Base-by-base conservation (phyloP, 2,113 vertebrate genomes). In the Pachycephala philippinensis region DNA sequence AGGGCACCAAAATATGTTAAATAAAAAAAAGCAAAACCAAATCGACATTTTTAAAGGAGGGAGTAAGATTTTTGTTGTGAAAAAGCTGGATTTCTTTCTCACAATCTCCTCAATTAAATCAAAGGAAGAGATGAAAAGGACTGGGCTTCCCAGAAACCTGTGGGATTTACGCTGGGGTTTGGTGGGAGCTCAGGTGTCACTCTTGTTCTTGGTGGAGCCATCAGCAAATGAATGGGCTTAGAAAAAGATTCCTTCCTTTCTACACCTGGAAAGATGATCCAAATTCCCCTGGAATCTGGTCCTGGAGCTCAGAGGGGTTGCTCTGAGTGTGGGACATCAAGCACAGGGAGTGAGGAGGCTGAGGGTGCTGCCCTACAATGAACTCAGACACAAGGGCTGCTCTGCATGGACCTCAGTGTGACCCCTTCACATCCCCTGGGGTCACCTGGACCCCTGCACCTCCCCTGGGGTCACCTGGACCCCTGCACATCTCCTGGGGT, bases 11-110 rank as follows among this genome's bases (percentile, higher is more conserved):
- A 39, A 74, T 28, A 13, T 24, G 21, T 45, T 13, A 50, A 13
- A 14, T 39, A 91, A 65, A 64, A 6, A 44, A 76, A 66, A n/a
- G 2, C 35, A 56, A 71, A 85, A 24, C 19, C 3, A 77, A 74
- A 18, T 0, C 0, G 16, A 22, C 2, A 6, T 22, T 39, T 63
- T 72, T 2, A 30, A 10, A 17, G 10, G 9, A 26, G 6, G 8
- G 3, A 80, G 54, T 37, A 33, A 11, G 1, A 1, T 63, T 70
- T 84, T 75, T 40, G 9, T 31, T 30, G 44, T 63, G 68, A 53
- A 80, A 81, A 81, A 40, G 3, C 2, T 2, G 2, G 7, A n/a
- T 71, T 90, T 66, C 20, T 26, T 57, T 66, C 24, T 76, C 33
- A 35, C 5, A 23, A 37, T 31, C 26, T 79, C 28, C 15, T 18